Base-by-base conservation (phyloP, 2,888 invertebrate species). In the Halocaridina rubra region DNA sequence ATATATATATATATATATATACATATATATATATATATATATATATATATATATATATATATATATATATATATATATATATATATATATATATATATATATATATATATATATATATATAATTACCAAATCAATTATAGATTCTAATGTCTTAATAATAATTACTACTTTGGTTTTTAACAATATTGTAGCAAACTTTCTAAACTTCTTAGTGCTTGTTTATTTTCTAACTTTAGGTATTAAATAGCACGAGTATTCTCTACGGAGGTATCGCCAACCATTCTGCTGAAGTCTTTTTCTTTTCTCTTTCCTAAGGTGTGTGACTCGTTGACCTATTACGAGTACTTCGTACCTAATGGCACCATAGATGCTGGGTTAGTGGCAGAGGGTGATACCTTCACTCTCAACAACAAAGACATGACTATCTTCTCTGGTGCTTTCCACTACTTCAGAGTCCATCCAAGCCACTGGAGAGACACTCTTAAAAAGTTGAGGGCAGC, bases 371-470 rank as follows among this genome's bases (percentile, higher is more conserved):
- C 88, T 4, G 90, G 91, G 4, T 88, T 91, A 5, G 89, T 89
- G 53, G 90, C 90, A 2, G 84, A 87, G 27, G 88, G 89, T 2
- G 81, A 85, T 33, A 24, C 64, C 22, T 89, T 89, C 61, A 84
- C 90, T 7, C 89, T 92, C 13, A 92, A 92, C 89, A 90, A 91
- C 57, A 90, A 90, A 86, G 90, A 90, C 74, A 90, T 92, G 22
- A 90, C 91, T 3, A 89, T 93, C n/a, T 91, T 91, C 84, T 91
- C 91, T 89, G 94, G 93, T 24, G 92, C 93, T 71, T 91, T 93
- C 81, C 93, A 93, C 89, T 93, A 93, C 89, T 92, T 91, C 89
- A 90, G 93, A 46, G 91, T 93, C 2, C 92, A 92, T 84, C 91
- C 91, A 2, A 89, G 90, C 24, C 91, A 92, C 89, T 93, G 93